phyloP scores from a whole-genome alignment of 2,888 invertebrate species.

The Lottia scabra region DNA sequence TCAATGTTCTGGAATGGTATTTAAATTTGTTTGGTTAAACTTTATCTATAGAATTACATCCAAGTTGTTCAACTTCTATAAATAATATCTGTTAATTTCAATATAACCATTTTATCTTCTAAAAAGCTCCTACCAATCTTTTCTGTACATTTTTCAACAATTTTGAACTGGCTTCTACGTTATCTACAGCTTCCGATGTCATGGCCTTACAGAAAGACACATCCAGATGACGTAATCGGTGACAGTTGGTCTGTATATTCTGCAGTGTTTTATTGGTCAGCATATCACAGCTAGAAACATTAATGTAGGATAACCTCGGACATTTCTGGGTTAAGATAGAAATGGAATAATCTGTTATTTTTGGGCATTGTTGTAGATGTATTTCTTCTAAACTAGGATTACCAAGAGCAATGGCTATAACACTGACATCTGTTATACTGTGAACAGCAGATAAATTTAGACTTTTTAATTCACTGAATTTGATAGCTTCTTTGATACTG shows the following conservation, averaged over 20 bases:
- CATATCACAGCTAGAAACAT: constrained; percentile 76
- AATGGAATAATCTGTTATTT: constrained; percentile 77
- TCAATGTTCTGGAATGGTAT: too few relatives aligned
- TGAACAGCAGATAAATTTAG: constrained; percentile 79
- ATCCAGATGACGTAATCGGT: constrained; percentile 74
- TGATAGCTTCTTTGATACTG: constrained; percentile 78
- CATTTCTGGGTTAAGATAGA: constrained; percentile 69
- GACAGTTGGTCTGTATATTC: constrained; percentile 72
- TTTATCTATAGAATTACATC: too few relatives aligned
- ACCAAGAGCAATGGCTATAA: constrained; percentile 76
- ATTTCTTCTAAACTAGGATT: constrained; percentile 80
- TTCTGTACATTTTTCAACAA: constrained; percentile 51
- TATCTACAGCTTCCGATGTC: constrained; percentile 52
- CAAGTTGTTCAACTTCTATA: too few relatives aligned
- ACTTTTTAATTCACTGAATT: constrained; percentile 76
- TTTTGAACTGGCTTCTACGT: constrained; percentile 45
- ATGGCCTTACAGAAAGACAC: constrained; percentile 70
- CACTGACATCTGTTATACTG: constrained; percentile 77
- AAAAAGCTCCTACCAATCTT: constrained; percentile 43
- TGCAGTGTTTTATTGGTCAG: constrained; percentile 75
- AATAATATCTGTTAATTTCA: too few relatives aligned
- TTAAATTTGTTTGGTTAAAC: too few relatives aligned
- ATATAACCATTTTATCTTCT: too few relatives aligned
- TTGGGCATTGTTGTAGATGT: constrained; percentile 77
- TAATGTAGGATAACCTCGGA: constrained; percentile 74